Base-by-base conservation (phyloP, 1,140 invertebrate species). In the Drosophila gunungcola region DNA sequence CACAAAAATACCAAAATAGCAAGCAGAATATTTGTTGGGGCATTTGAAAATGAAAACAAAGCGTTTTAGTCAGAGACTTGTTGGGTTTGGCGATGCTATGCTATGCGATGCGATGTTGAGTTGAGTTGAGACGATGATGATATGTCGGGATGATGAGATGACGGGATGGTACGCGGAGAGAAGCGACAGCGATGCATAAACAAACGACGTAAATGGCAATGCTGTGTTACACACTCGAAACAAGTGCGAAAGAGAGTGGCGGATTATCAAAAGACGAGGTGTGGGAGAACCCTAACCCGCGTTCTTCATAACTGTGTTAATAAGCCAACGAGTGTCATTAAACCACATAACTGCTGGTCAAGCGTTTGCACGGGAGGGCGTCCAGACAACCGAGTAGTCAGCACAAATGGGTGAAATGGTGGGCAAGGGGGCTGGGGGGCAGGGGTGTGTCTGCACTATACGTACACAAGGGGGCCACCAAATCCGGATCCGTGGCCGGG, bases 1-100 rank as follows among this genome's bases (percentile, higher is more conserved):
- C 64, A 65, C 64, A 52, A 68, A 63, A 65, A 45, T 65, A 68
- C 46, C 38, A 21, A 49, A 41, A 21, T 43, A 61, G 61, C 61
- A 64, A 29, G 60, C 46, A 53, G 12, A 68, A 52, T 45, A 64
- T 63, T 43, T 39, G 39, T 41, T 46, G 43, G 21, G 43, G 43
- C 48, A 51, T 32, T 52, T 36, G 60, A 68, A 65, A 65, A 42
- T 38, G 29, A 51, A 64, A 68, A 43, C 64, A 60, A 53, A 52
- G 48, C 46, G 11, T 16, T 49, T 49, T 21, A 25, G 3, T n/a
- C 13, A n/a, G 34, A 25, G 4, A 29, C 25, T 29, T 12, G 34
- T 25, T 32, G 53, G 38, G 52, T 13, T n/a, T 36, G 63, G 45
- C 25, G 63, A 60, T 42, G 34, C 5, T 41, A 38, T 21, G 27